Conservation (phyloP, 2,888 invertebrate species). For the Mimumesa dahlbomi region DNA sequence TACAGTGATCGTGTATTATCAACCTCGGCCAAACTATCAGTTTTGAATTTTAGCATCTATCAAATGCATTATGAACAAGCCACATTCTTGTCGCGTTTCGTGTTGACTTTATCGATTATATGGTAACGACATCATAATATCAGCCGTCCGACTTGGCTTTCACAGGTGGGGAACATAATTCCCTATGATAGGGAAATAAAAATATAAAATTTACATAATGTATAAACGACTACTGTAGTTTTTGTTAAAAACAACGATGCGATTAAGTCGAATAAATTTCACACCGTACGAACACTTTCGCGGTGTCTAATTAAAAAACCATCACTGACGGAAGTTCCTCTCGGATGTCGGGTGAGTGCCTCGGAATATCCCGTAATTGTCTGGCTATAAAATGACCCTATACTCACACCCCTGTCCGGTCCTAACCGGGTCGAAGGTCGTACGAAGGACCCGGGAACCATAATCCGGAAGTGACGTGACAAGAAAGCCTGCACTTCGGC, state of each 20-base stretch:
- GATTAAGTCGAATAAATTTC: no score
- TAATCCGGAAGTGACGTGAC: conserved; percentile 66
- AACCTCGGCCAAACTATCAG: background rate
- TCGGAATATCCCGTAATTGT: conserved; percentile 29
- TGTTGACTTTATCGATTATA: background rate
- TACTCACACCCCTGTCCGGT: conserved; percentile 9
- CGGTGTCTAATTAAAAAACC: conserved; percentile 13
- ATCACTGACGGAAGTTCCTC: conserved; percentile 7
- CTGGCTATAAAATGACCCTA: conserved; percentile 27
- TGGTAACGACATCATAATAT: no score
- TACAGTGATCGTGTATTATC: background rate
- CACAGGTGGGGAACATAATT: no score
- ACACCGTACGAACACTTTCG: no score
- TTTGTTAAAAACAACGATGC: no score
- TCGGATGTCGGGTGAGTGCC: background rate
- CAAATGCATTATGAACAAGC: background rate
- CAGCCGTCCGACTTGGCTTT: no score
- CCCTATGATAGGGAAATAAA: no score
- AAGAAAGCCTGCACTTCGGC: conserved; percentile 60
- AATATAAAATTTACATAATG: no score
- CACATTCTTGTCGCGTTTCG: background rate
- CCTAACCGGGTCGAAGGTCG: conserved; percentile 46
- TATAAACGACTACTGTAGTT: no score
- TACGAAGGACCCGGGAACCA: conserved; percentile 34
- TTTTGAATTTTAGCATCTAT: conserved; percentile 6